Conservation (phyloP, 2,888 invertebrate genomes). For the Habrosyne pyritoides region DNA sequence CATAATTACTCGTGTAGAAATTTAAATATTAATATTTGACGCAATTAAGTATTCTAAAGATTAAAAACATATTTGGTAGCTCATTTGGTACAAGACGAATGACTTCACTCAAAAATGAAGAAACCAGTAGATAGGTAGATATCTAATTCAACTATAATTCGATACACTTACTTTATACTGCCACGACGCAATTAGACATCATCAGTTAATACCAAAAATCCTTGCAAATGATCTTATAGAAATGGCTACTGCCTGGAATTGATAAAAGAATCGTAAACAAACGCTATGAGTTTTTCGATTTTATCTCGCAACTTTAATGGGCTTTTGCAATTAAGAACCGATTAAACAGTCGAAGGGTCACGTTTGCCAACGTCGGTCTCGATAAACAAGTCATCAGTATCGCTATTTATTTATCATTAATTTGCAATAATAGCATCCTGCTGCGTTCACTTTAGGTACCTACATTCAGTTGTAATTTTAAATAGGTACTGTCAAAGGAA, state of each 20-base stretch:
- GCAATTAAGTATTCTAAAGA: background rate
- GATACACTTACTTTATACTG: background rate
- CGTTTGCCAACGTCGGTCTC: slow-evolving; percentile 67
- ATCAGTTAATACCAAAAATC: background rate
- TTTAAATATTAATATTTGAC: background rate
- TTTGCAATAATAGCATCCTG: slow-evolving; percentile 34
- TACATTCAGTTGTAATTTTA: background rate
- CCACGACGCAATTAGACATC: too few species aligned
- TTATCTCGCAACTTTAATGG: slow-evolving; percentile 72
- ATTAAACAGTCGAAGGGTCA: slow-evolving; percentile 70
- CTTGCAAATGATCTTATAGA: background rate
- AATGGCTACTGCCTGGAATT: slow-evolving; percentile 40
- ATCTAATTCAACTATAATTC: background rate
- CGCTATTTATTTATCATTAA: slow-evolving; percentile 28
- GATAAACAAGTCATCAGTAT: slow-evolving; percentile 46
- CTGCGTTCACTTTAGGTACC: slow-evolving; percentile 2
- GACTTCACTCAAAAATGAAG: background rate
- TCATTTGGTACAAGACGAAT: background rate
- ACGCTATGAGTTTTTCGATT: slow-evolving; percentile 59
- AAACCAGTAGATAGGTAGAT: too few species aligned
- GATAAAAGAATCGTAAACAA: slow-evolving; percentile 40
- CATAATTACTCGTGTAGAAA: background rate
- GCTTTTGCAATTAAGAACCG: slow-evolving; percentile 79
- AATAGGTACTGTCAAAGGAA: background rate
- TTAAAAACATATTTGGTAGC: background rate